These are phyloP conservation scores for Enteromius argenteus DNA, from an alignment of 2,797 vertebrate species.

Conservation along the genomic window DNA sequence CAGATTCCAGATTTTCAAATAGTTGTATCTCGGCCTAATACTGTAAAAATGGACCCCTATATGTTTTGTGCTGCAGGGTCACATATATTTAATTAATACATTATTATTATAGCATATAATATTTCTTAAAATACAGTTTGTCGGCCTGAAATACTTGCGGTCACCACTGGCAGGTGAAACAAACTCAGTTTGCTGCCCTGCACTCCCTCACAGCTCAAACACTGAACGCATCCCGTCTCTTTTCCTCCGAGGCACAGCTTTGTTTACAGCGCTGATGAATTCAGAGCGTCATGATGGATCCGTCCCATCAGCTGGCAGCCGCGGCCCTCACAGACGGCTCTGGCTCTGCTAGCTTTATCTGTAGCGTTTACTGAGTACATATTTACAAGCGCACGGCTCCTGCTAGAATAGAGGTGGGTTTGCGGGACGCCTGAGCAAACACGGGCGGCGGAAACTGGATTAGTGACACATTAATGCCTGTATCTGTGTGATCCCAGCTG, in stretches of 20 bases:
- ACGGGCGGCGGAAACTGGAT: slow-evolving; percentile 21
- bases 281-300: slow-evolving; percentile 60
- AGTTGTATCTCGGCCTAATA: not conserved
- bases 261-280: slow-evolving; percentile 51
- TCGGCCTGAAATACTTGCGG: not conserved
- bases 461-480: slow-evolving; percentile 23
- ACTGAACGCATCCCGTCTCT: not conserved
- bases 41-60: no score
- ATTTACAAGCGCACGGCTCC: slow-evolving; percentile 73
- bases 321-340: slow-evolving; percentile 70
- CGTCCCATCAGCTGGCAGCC: slow-evolving; percentile 69
- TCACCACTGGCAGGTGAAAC: not conserved
- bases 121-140: not conserved
- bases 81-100: not conserved
- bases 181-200: not conserved
- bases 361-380: slow-evolving; percentile 69
- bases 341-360: slow-evolving; percentile 66
- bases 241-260: slow-evolving; percentile 48
- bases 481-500: slow-evolving; percentile 13
- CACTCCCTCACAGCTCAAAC: not conserved
- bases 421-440: slow-evolving; percentile 43
- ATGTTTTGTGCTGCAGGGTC: not conserved
- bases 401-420: slow-evolving; percentile 61
- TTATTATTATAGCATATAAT: not conserved
- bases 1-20: no score